Conservation (phyloP, 2,888 invertebrate species). For the Synergus itoensis region DNA sequence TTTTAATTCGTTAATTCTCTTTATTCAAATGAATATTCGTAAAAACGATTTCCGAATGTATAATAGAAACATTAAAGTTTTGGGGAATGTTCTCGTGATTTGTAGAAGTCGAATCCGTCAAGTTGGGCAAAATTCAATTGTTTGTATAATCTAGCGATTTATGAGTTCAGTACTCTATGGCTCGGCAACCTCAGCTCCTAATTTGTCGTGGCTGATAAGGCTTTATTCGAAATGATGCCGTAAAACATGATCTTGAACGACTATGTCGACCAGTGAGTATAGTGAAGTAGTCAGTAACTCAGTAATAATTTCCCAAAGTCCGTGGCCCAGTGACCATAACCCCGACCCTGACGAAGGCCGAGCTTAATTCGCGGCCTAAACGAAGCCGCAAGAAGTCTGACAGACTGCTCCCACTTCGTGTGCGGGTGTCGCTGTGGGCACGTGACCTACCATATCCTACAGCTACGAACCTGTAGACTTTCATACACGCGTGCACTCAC, state of each 20-base stretch:
- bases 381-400: constrained; percentile 50
- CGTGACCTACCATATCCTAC: constrained; percentile 41
- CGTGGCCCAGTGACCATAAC: constrained; percentile 72
- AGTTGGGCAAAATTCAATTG: not conserved
- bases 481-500: constrained; percentile 18
- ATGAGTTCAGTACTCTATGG: not conserved
- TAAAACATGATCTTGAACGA: not conserved
- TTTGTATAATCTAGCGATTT: not conserved
- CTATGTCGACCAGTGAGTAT: constrained; percentile 34
- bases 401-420: constrained; percentile 1
- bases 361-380: constrained; percentile 54
- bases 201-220: not conserved
- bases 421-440: constrained; percentile 27
- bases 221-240: not conserved
- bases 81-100: too few relatives aligned
- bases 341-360: constrained; percentile 67
- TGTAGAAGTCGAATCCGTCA: too few relatives aligned
- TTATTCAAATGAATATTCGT: not conserved
- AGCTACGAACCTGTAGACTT: constrained; percentile 25
- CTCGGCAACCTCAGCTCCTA: not conserved
- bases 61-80: too few relatives aligned
- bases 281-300: constrained; percentile 37
- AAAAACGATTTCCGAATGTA: not conserved
- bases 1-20: not conserved
- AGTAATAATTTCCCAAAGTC: constrained; percentile 55